Evolutionary conservation across 1,140 invertebrate species (phyloP).

Genomic region (Halyomorpha halys): DNA sequence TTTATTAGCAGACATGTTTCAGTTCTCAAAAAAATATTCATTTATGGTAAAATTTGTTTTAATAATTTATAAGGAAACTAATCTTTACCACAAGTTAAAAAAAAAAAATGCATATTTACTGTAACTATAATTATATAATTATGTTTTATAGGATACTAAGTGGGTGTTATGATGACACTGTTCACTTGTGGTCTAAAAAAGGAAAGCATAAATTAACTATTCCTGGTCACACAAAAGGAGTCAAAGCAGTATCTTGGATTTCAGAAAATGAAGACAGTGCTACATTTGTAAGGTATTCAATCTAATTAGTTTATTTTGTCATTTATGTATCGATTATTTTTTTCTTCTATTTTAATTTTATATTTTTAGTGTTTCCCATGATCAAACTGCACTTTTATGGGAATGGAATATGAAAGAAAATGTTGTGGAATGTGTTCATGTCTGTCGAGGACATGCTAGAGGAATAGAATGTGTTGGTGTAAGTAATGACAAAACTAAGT

Average conservation of each 20-base stretch:
- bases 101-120: too few relatives aligned
- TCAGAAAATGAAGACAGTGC: conserved; percentile 49
- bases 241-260: conserved; percentile 83
- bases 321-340: neutral
- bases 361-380: conserved; percentile 69
- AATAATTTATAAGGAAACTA: too few relatives aligned
- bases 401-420: conserved; percentile 68
- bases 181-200: conserved; percentile 79
- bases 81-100: too few relatives aligned
- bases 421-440: conserved; percentile 65
- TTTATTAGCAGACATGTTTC: too few relatives aligned
- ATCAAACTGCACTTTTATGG: conserved; percentile 87
- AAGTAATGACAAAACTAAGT: conserved; percentile 48
- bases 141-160: conserved; percentile 62
- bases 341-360: conserved; percentile 12
- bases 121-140: conserved; percentile 1
- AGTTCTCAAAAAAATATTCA: too few relatives aligned
- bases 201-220: conserved; percentile 74
- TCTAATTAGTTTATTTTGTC: neutral
- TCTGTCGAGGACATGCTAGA: conserved; percentile 79
- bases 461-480: conserved; percentile 76
- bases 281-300: conserved; percentile 58
- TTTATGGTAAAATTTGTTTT: too few relatives aligned
- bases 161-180: conserved; percentile 89
- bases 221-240: conserved; percentile 71